Evolutionary conservation across 2,888 invertebrate genomes (phyloP), one percentile per base, ranked within the genome.

Genomic region (Drosophila tripunctata): DNA sequence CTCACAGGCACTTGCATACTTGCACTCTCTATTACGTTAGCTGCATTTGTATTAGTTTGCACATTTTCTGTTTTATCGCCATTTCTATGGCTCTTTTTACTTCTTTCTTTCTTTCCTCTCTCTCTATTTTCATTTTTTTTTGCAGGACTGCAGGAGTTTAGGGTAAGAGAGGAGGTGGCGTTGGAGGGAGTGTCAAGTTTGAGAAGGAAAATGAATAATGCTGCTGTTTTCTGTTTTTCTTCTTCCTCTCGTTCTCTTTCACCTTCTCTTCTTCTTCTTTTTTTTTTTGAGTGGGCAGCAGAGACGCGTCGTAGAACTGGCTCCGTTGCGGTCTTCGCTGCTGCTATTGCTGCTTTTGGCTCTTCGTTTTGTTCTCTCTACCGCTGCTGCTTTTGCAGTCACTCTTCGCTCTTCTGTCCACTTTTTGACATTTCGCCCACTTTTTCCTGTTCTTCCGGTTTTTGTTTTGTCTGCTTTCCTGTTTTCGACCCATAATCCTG

Each of bases 391-490:
- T 44, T 31, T 17, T 38, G 17, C 27, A 21, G 40, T 30, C 24
- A 41, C 51, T 41, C 41, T 51, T 60, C 50, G 38, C 64, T 43
- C 43, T 52, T 64, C 51, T 61, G 72, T 78, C 79, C 79, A 85
- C 73, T 77, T 81, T 87, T 82, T 81, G 88, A 83, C 86, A 81
- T 87, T 87, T 87, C 88, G 87, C 87, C 88, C 88, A 87, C 88
- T 88, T 87, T 87, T 87, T 87, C 83, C 88, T 75, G 86, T 86
- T 88, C 86, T 85, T 87, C 87, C 84, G 88, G 87, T 80, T 85
- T 87, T 86, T 87, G 82, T 81, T 81, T 82, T 83, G 78, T 67
- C 67, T 67, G 79, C 75, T 87, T 83, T 87, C 86, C 80, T 87
- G 87, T 87, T 83, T 82, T 76, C 76, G 85, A 83, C 84, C 81